These are phyloP conservation scores for Nymphalis c-album DNA, from an alignment of 2,888 invertebrate genomes.

Conservation along the genomic window DNA sequence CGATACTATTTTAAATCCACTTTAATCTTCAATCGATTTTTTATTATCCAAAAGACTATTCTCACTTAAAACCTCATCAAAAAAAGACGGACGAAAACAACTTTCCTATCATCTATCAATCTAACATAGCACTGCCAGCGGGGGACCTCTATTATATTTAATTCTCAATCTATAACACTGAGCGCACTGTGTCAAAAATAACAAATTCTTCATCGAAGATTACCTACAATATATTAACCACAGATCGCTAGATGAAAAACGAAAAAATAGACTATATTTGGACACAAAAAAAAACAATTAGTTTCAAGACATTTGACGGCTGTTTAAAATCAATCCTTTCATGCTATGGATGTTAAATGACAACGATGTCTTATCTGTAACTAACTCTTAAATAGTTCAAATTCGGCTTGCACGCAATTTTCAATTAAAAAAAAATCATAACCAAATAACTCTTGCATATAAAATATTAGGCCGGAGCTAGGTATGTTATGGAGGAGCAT, in stretches of 20 bases:
- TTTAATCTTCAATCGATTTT: slow-evolving; percentile 26
- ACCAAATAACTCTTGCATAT: too few species aligned
- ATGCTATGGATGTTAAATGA: slow-evolving; percentile 57
- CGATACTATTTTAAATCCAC: slow-evolving; percentile 12
- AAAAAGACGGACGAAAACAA: slow-evolving; percentile 55
- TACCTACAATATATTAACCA: neutral
- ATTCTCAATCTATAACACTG: slow-evolving; percentile 40
- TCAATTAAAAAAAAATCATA: neutral
- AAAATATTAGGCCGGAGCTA: too few species aligned
- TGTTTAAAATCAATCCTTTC: slow-evolving; percentile 50
- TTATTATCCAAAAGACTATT: slow-evolving; percentile 57
- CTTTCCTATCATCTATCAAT: slow-evolving; percentile 74
- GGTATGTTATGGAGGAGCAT: too few species aligned
- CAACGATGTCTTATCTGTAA: slow-evolving; percentile 58
- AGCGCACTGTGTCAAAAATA: slow-evolving; percentile 41
- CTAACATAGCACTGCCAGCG: slow-evolving; percentile 67
- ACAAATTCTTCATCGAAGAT: slow-evolving; percentile 22
- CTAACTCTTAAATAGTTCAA: slow-evolving; percentile 46
- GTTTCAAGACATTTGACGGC: slow-evolving; percentile 58
- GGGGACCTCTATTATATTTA: slow-evolving; percentile 68
- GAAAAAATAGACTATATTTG: slow-evolving; percentile 1
- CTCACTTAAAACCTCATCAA: slow-evolving; percentile 66
- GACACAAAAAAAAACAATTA: slow-evolving; percentile 67
- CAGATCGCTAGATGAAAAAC: slow-evolving; percentile 48
- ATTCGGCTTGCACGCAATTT: slow-evolving; percentile 34